Evolutionary conservation across 2,797 vertebrate genomes (phyloP).

Genomic region (Notolepis coatsorum): DNA sequence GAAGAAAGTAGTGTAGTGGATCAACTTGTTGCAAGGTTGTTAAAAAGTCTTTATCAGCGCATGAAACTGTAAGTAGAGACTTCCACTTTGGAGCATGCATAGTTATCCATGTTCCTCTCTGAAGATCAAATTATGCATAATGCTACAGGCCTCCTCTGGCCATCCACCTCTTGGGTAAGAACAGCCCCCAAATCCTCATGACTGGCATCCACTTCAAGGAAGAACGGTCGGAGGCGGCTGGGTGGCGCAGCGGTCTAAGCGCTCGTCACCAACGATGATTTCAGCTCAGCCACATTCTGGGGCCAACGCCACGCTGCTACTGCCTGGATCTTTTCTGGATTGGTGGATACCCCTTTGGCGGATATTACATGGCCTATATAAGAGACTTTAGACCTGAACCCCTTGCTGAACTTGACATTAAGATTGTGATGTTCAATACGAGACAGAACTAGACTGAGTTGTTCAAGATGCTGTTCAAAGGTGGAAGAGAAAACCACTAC

Average conservation of each 20-base stretch:
- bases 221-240: background rate
- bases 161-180: background rate
- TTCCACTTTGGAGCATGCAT: too few relatives aligned
- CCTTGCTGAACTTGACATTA: background rate
- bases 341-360: background rate
- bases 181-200: background rate
- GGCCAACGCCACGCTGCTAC: background rate
- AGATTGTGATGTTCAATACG: background rate
- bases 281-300: background rate
- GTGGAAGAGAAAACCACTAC: background rate
- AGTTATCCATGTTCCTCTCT: constrained; percentile 2
- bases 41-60: constrained; percentile 4
- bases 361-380: background rate
- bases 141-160: background rate
- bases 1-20: background rate
- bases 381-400: background rate
- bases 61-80: too few relatives aligned
- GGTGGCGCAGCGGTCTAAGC: background rate
- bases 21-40: background rate
- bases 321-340: background rate
- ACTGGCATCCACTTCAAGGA: background rate
- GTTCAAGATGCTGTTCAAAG: background rate
- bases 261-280: background rate
- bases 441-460: background rate
- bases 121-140: background rate